Percentiles rank a stretch among this genome's conserved stretches.
Conservation (phyloP, 2,888 invertebrate genomes). For the Melipona bicolor region DNA sequence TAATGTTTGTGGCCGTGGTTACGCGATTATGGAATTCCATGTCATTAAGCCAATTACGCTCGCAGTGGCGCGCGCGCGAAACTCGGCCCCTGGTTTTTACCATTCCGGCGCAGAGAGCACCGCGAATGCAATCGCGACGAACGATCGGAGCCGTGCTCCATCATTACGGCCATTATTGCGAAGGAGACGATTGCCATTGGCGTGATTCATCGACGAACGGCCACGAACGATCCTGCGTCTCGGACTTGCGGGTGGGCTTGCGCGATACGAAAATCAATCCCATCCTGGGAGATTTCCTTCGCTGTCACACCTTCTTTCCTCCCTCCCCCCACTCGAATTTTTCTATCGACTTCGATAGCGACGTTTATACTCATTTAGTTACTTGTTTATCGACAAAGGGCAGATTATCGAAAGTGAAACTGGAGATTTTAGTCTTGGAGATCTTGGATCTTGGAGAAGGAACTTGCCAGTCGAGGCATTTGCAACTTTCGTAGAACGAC, state of each 20-base stretch:
- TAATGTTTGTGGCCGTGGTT: conserved; percentile 21
- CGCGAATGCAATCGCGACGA: conserved; percentile 62
- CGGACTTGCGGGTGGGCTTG: conserved; percentile 2
- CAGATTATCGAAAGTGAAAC: too few relatives aligned
- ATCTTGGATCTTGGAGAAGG: background rate
- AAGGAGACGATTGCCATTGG: conserved; percentile 63
- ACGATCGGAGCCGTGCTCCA: conserved; percentile 62
- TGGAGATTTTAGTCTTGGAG: too few relatives aligned
- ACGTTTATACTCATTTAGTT: too few relatives aligned
- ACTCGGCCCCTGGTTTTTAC: conserved; percentile 41
- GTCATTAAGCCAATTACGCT: conserved; percentile 46
- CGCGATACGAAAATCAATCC: conserved; percentile 8
- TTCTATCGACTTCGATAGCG: background rate
- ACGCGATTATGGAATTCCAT: conserved; percentile 39
- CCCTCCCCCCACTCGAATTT: background rate
- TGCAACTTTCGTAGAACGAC: background rate
- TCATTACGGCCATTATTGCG: conserved; percentile 66
- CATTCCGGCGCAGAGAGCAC: conserved; percentile 33
- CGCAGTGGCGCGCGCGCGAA: conserved; percentile 9
- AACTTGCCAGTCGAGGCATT: background rate
- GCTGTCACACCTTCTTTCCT: too few relatives aligned
- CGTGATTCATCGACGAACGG: conserved; percentile 62
- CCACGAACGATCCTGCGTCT: conserved; percentile 43
- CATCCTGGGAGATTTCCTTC: too few relatives aligned
- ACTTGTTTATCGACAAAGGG: too few relatives aligned